Evolutionary conservation across 2,797 vertebrate species (phyloP).

Genomic region (Liparis tanakae): DNA sequence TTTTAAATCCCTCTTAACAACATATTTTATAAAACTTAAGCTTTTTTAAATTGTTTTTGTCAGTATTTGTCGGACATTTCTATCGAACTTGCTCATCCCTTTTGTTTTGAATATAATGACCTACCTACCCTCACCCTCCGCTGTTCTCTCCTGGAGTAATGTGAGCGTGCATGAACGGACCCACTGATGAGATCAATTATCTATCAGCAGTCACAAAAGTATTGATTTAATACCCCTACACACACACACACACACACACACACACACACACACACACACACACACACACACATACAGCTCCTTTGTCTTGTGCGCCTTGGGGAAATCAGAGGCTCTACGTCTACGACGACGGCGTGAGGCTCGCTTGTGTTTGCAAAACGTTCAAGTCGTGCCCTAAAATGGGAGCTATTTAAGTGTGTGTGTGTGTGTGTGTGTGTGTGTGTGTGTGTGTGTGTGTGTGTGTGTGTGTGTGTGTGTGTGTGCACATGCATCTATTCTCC

Average conservation of each 20-base stretch:
- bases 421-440: constrained; percentile 23
- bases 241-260: constrained; percentile 12
- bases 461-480: constrained; percentile 19
- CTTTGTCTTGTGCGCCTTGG: constrained; percentile 54
- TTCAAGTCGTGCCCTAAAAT: constrained; percentile 60
- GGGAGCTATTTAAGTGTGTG: constrained; percentile 54
- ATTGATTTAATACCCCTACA: constrained; percentile 54
- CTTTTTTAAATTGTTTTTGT: neutral
- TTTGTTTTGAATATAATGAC: too few relatives aligned
- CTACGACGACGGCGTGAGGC: constrained; percentile 38
- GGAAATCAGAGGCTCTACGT: constrained; percentile 63
- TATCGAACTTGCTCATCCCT: too few relatives aligned
- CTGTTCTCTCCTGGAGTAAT: constrained; percentile 42
- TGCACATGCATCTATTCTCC: constrained; percentile 8
- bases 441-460: constrained; percentile 16
- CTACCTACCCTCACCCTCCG: too few relatives aligned
- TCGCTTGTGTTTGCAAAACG: constrained; percentile 64
- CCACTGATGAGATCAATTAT: constrained; percentile 79
- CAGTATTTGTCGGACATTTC: neutral
- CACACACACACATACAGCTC: constrained; percentile 16
- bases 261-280: constrained; percentile 10
- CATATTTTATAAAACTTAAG: too few relatives aligned
- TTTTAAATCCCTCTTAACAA: neutral
- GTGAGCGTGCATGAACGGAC: constrained; percentile 73
- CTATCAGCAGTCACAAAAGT: constrained; percentile 74